A percentile compares a stretch with the other conserved stretches of the same genome.
Conservation (phyloP, 2,888 invertebrate species). For the Koerneria pararmatus region DNA sequence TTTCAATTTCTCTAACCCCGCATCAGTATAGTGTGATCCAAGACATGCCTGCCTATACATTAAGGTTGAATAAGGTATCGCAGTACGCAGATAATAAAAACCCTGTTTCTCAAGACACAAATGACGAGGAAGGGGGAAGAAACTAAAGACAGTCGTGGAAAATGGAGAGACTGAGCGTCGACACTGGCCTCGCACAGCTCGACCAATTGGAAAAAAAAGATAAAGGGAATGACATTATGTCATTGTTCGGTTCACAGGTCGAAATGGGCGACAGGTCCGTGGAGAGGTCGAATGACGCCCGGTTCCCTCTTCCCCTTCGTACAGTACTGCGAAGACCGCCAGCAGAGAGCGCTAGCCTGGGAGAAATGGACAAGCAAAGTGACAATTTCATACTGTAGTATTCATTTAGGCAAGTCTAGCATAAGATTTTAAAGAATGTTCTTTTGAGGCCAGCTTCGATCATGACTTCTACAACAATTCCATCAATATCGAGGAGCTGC, state of each 20-base stretch:
- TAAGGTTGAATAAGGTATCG: too few relatives aligned
- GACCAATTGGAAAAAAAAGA: too few relatives aligned
- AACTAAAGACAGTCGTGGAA: too few relatives aligned
- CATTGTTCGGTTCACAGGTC: slow-evolving; percentile 36
- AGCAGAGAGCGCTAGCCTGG: slow-evolving; percentile 47
- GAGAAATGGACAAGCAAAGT: slow-evolving; percentile 50
- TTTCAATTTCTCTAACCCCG: too few relatives aligned
- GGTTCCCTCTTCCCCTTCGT: slow-evolving; percentile 49
- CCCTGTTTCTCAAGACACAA: too few relatives aligned
- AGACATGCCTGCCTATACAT: too few relatives aligned
- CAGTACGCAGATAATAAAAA: too few relatives aligned
- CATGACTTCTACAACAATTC: slow-evolving; percentile 57
- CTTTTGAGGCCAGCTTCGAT: slow-evolving; percentile 37
- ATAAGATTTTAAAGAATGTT: background rate
- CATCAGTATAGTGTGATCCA: too few relatives aligned
- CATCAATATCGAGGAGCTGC: slow-evolving; percentile 54
- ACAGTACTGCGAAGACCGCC: slow-evolving; percentile 51
- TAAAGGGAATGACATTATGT: too few relatives aligned
- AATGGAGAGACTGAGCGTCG: too few relatives aligned
- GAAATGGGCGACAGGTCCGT: slow-evolving; percentile 47
- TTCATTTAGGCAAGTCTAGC: background rate
- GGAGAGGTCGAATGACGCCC: slow-evolving; percentile 51
- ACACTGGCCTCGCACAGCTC: too few relatives aligned
- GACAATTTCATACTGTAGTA: background rate
- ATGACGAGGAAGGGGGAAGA: too few relatives aligned